Evolutionary conservation across 2,888 invertebrate genomes (phyloP), one percentile per base, ranked within the genome.

Genomic region (Archips xylosteana): DNA sequence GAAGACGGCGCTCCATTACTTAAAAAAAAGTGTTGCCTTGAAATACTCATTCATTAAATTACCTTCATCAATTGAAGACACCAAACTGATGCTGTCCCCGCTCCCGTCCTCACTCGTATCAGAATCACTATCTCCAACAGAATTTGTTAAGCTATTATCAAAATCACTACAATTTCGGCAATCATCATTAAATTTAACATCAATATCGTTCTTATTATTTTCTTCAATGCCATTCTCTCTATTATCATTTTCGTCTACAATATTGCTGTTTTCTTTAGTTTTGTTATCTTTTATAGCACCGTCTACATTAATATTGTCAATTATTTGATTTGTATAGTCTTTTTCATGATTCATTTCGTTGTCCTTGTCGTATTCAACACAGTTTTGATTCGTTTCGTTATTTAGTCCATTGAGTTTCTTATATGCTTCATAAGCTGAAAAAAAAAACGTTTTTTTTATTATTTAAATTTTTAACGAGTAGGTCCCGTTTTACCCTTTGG

Each of bases 381-480:
- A 76, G 61, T 78, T 77, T 71, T 76, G 77, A 49, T 62, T 76
- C 70, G 57, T 23, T 62, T 63, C 60, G 59, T 67, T 77, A 75
- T 78, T 79, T n/a, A 34, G 51, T n/a, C 54, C 61, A 47, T 82
- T 81, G 3, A 81, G 74, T 83, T 86, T 87, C 47, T 85, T 77
- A 76, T 89, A 81, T 0, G 91, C 90, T 78, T 92, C 92, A 63
- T 89, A 92, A 4, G 92, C 93, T 92, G 87, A 10, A 45, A 45
- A 12, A 45, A 45, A 45, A 2, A 12, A 12, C 3, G n/a, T 45
- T 45, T 45, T 45, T 12, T 2, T 10, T 39, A 39, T 39, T 39
- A 23, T 23, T 23, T 23, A 1, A 23, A 23, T 23, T n/a, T n/a
- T n/a, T n/a, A n/a, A n/a, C n/a, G n/a, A 23, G 23, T 23, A 23